A percentile compares a stretch with the other conserved stretches of the same genome.
phyloP scores from a whole-genome alignment of 2,113 vertebrate species.

The Daubentonia madagascariensis region DNA sequence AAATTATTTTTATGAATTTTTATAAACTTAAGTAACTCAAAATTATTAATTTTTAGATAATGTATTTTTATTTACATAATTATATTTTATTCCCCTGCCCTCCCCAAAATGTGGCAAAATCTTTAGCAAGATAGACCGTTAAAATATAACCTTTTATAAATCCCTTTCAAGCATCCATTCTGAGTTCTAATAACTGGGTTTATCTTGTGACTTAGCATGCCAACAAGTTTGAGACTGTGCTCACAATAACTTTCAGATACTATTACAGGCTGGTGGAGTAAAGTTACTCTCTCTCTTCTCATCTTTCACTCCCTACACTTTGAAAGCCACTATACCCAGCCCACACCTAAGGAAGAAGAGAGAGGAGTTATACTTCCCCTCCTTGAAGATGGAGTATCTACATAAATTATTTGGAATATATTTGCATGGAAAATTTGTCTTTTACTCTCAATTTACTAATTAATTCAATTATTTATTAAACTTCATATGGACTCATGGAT shows the following conservation, averaged over 20 bases:
- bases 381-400: neutral
- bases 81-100: neutral
- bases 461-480: neutral
- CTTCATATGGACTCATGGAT: neutral
- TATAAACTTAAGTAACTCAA: neutral
- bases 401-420: neutral
- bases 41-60: neutral
- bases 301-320: rapidly evolving
- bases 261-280: neutral
- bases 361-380: rapidly evolving
- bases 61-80: neutral
- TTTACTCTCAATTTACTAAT: neutral
- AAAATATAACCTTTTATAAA: neutral
- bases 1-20: neutral
- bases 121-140: neutral
- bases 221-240: neutral
- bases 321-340: neutral
- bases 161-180: neutral
- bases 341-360: rapidly evolving
- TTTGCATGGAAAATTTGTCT: neutral
- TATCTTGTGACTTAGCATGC: too few relatives aligned
- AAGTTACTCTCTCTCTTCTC: neutral
- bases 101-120: neutral
- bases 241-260: neutral
- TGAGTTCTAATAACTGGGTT: neutral